phyloP scores from a whole-genome alignment of 2,113 vertebrate species.

The Pedionomus torquatus region DNA sequence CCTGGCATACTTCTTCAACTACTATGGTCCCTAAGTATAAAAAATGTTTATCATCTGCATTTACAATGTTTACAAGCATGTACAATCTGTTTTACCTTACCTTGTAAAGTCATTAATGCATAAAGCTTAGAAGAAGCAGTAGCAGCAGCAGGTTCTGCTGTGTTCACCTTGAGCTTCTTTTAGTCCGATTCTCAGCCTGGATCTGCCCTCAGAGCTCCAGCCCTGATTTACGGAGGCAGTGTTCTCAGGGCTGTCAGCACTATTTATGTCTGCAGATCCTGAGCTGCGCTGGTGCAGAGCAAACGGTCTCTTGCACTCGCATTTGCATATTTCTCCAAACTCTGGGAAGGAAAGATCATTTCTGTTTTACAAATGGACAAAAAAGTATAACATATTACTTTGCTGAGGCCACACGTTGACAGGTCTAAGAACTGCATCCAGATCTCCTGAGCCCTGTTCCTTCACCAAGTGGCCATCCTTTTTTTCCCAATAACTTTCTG shows the following conservation, averaged over 20 bases:
- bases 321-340: neutral
- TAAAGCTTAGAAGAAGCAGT: neutral
- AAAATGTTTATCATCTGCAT: neutral
- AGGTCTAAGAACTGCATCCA: neutral
- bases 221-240: neutral
- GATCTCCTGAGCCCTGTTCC: neutral
- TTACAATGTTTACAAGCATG: neutral
- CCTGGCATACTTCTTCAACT: neutral
- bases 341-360: neutral
- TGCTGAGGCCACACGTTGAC: neutral
- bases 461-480: neutral
- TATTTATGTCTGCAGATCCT: neutral
- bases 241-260: neutral
- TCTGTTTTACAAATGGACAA: neutral
- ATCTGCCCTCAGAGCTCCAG: neutral
- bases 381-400: fast-evolving
- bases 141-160: neutral
- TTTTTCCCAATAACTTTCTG: neutral
- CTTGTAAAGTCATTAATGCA: neutral
- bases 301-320: neutral
- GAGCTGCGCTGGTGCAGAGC: neutral
- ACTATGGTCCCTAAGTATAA: neutral
- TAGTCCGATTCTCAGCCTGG: neutral
- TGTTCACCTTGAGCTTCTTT: neutral
- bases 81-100: neutral